Evolutionary conservation across 2,113 vertebrate genomes (phyloP).

Genomic region (Phainopepla nitens): DNA sequence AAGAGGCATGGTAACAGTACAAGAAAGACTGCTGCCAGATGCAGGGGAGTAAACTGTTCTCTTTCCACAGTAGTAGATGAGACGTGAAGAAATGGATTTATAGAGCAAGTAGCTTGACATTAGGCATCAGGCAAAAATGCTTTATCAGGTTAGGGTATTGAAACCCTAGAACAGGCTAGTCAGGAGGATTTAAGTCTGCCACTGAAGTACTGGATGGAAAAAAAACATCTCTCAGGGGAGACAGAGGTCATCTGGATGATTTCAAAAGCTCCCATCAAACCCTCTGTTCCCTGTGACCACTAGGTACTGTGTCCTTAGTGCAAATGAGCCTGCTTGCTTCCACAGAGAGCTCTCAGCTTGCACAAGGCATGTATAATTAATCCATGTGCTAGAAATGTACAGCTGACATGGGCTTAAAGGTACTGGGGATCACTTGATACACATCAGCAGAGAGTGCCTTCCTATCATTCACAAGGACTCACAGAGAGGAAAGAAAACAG

Average conservation of each 20-base stretch:
- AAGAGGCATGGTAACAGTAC: not conserved
- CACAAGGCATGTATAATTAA: conserved; percentile 18
- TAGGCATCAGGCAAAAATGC: not conserved
- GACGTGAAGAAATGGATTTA: not conserved
- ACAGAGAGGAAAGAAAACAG: not conserved
- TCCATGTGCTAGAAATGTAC: fast-evolving
- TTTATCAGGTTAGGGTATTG: not conserved
- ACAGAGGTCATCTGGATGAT: not conserved
- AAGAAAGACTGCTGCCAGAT: not conserved
- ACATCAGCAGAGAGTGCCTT: not conserved
- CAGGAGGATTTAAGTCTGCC: not conserved
- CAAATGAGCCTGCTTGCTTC: not conserved
- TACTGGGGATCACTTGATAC: not conserved
- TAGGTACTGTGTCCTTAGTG: not conserved
- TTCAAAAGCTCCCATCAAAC: not conserved
- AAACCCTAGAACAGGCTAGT: not conserved
- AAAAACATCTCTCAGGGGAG: not conserved
- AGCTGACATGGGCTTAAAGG: not conserved
- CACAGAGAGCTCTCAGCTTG: not conserved
- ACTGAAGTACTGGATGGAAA: not conserved
- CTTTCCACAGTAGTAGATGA: not conserved
- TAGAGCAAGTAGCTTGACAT: not conserved
- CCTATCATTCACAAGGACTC: not conserved
- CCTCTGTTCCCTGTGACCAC: not conserved
- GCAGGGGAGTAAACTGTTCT: not conserved